Base-by-base conservation (phyloP, 2,888 invertebrate species). In the Antitype chi region DNA sequence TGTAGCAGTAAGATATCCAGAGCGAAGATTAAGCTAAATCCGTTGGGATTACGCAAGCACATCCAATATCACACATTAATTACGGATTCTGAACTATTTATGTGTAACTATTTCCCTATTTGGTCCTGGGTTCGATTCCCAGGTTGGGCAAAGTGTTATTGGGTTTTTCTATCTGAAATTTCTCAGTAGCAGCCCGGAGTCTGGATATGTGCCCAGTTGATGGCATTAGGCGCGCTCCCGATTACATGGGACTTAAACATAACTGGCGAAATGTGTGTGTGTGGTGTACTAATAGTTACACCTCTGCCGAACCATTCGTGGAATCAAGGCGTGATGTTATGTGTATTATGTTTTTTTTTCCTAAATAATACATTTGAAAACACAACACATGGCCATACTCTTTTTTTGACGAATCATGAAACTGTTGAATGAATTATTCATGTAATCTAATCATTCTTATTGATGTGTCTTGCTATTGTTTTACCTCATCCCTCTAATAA, bases 51-150 rank as follows among this genome's bases (percentile, higher is more conserved):
- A 84, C 64, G 38, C 57, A 74, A 62, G 55, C 84, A 78, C 53
- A 32, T 67, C 74, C 81, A 74, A 82, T 84, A 80, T 71, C 59
- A 74, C 38, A 80, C 68, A 84, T 70, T 73, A 79, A 84, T 74
- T 84, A 81, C 43, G 49, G 23, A 69, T 71, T 60, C 72, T 49
- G 57, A 59, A 53, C 67, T 77, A 69, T 55, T 63, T 25, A n/a
- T 38, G 63, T 32, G 4, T 57, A 43, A 63, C 55, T 52, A 25
- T 63, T 52, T 82, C 25, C 59, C n/a, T 25, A 38, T 38, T 38
- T 38, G 38, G 3, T 38, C 38, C 6, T 38, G 38, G 38, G 38
- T 38, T 38, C 3, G 38, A 38, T 5, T 38, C 38, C 38, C 38
- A 38, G 38, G 38, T 38, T 6, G 1, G 38, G 38, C 38, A 38